Conservation (phyloP, 2,888 invertebrate species). For the Pterostichus niger region DNA sequence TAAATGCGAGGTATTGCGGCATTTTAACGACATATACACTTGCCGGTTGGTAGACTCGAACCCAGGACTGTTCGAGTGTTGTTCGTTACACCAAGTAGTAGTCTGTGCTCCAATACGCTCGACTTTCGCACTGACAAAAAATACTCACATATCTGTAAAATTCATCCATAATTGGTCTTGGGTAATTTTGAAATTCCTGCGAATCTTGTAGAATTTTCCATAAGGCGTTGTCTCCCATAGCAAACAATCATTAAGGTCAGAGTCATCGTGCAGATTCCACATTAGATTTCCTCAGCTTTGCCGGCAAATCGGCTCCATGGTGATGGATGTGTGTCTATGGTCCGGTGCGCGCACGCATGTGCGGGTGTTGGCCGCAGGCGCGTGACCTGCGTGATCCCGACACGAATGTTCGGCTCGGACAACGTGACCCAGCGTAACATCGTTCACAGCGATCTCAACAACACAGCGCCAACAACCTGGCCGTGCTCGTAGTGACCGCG, state of each 20-base stretch:
- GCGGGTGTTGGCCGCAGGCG: conserved; percentile 42
- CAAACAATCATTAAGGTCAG: conserved; percentile 3
- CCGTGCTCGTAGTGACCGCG: neutral
- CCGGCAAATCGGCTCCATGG: neutral
- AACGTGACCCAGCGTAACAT: conserved; percentile 19
- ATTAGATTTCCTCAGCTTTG: conserved; percentile 9
- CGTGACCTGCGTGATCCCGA: conserved; percentile 33
- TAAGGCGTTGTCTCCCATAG: conserved; percentile 1
- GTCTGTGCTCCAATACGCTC: no score
- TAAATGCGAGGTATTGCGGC: no score
- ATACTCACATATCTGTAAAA: no score
- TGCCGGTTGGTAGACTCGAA: no score
- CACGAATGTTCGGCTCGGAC: conserved; percentile 31
- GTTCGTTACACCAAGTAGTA: no score
- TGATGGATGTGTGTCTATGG: conserved; percentile 1
- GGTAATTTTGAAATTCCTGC: no score
- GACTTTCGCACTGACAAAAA: no score
- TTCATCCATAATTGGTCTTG: no score
- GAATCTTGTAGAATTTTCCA: neutral
- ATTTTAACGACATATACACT: no score
- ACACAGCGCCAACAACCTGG: no score
- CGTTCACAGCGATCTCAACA: no score
- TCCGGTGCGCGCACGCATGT: neutral
- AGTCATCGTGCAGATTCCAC: conserved; percentile 15
- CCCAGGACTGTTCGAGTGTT: no score